phyloP scores from a whole-genome alignment of 2,888 invertebrate genomes.

The Drosophila paracracens region DNA sequence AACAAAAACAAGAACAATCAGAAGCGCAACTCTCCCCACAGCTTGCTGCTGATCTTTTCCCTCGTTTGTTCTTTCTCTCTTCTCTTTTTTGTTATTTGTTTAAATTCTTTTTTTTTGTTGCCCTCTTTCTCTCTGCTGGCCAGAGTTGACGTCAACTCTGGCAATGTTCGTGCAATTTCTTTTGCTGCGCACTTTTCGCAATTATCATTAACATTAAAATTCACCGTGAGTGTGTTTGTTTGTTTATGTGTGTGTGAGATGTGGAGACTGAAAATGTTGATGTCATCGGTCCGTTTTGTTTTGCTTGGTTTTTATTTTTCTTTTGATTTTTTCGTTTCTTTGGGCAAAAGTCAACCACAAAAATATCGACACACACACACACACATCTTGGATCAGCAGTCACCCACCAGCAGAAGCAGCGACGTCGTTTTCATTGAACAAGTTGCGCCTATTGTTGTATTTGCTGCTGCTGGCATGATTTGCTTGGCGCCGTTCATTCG shows the following conservation, averaged over 20 bases:
- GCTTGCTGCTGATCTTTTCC: conserved; percentile 30
- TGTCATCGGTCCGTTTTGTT: conserved; percentile 72
- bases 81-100: conserved; percentile 1
- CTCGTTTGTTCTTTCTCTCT: conserved; percentile 9
- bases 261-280: conserved; percentile 64
- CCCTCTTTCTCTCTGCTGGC: conserved; percentile 23
- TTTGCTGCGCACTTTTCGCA: conserved; percentile 71
- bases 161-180: conserved; percentile 69
- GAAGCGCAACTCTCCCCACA: conserved; percentile 38
- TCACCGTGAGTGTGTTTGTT: conserved; percentile 34
- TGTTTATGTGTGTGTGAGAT: conserved; percentile 21
- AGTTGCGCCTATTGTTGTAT: conserved; percentile 37
- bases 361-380: conserved; percentile 18
- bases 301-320: conserved; percentile 29
- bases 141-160: conserved; percentile 58
- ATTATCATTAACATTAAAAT: conserved; percentile 62
- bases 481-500: conserved; percentile 33
- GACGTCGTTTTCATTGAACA: conserved; percentile 37
- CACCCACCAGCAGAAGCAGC: conserved; percentile 39
- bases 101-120: conserved; percentile 2
- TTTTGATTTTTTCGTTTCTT: conserved; percentile 39
- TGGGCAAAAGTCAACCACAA: conserved; percentile 39
- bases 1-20: conserved; percentile 28
- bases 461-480: conserved; percentile 20
- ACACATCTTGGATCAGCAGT: conserved; percentile 10